Evolutionary conservation across 2,888 invertebrate species (phyloP).

Genomic region (Conistra vaccinii): DNA sequence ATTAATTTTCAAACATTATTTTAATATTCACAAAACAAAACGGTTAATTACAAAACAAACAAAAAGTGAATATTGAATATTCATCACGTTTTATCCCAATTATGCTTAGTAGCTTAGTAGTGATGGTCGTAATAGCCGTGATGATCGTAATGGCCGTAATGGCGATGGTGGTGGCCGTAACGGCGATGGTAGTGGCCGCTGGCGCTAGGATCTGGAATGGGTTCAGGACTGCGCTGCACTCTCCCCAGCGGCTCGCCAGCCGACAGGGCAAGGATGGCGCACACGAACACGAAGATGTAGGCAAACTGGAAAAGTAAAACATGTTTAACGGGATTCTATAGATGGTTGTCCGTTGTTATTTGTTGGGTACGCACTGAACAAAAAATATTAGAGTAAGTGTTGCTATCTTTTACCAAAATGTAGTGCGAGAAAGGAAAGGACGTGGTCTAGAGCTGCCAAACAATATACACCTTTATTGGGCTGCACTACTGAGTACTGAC

Average conservation of each 20-base stretch:
- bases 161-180: not conserved
- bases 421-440: not conserved
- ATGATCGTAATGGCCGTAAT: not conserved
- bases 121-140: not conserved
- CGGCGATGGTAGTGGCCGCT: not conserved
- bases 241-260: slow-evolving; percentile 1
- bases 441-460: not conserved
- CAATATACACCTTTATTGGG: not conserved
- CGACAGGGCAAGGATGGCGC: slow-evolving; percentile 8
- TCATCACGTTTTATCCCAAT: not conserved
- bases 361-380: not conserved
- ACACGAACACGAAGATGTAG: slow-evolving; percentile 5
- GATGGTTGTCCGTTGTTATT: not conserved
- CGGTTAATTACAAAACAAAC: not conserved
- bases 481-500: not conserved
- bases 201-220: slow-evolving; percentile 13
- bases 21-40: slow-evolving; percentile 8
- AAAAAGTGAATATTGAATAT: not conserved
- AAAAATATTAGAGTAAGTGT: too few relatives aligned
- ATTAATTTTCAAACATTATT: not conserved
- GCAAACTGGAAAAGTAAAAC: slow-evolving; percentile 14
- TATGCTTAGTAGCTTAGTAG: not conserved
- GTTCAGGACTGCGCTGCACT: slow-evolving; percentile 34
- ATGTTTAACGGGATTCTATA: not conserved
- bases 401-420: not conserved